Percentiles rank a stretch among this genome's conserved stretches.
Evolutionary conservation across 30 jellyfish, hydroid and myxozoan species (phyloP).

Genomic region (Chrysaora quinquecirrha): DNA sequence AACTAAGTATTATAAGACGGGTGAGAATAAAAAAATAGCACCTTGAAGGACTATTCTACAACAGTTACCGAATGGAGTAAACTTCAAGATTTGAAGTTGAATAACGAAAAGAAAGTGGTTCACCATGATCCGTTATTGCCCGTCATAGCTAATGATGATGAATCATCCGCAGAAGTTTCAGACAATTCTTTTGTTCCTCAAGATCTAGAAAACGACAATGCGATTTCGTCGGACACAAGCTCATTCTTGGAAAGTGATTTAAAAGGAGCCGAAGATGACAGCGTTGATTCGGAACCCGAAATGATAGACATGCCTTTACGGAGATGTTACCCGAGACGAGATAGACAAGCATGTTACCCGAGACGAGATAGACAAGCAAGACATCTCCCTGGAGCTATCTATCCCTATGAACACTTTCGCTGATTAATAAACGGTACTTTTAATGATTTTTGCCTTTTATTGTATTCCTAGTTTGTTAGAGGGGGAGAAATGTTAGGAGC

Average conservation of each 20-base stretch:
- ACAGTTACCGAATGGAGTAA: slow-evolving; percentile 23
- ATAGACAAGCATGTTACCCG: too few species aligned
- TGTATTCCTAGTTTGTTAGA: background rate
- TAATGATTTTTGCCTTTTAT: background rate
- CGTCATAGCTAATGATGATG: slow-evolving; percentile 7
- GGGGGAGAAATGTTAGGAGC: too few species aligned
- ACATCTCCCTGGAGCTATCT: background rate
- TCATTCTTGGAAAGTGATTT: slow-evolving; percentile 7
- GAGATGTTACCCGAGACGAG: too few species aligned
- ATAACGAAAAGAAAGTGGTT: slow-evolving; percentile 14
- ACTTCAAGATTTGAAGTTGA: slow-evolving; percentile 13
- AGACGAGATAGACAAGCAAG: slow-evolving; percentile 22
- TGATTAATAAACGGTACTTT: background rate
- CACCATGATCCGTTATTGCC: slow-evolving; percentile 15
- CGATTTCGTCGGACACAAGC: background rate
- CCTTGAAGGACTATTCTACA: slow-evolving; percentile 26
- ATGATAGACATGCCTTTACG: background rate
- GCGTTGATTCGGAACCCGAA: slow-evolving; percentile 4
- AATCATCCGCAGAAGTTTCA: slow-evolving; percentile 7
- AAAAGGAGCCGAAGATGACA: background rate
- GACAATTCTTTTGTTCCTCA: background rate
- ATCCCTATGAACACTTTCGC: background rate
- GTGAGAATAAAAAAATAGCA: slow-evolving; percentile 34
- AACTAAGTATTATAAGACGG: slow-evolving; percentile 13
- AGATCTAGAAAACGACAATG: slow-evolving; percentile 9